Evolutionary conservation across 53 echinoderm and acorn worm species (phyloP).

Genomic region (Stichopus horrens): DNA sequence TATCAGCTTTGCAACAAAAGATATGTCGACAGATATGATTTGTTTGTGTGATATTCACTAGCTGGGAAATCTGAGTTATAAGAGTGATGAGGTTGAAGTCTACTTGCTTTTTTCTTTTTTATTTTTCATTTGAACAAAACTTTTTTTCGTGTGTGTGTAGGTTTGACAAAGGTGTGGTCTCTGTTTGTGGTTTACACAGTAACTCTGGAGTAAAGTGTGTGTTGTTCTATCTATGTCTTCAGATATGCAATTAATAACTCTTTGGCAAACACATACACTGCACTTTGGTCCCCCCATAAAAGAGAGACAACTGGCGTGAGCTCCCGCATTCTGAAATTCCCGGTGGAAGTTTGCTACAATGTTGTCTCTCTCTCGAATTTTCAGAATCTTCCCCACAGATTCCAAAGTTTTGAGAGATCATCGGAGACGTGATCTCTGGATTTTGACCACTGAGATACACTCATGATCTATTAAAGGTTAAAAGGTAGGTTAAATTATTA

Average conservation of each 20-base stretch:
- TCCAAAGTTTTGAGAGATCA: no score
- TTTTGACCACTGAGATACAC: no score
- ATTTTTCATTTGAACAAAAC: not conserved
- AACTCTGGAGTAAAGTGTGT: not conserved
- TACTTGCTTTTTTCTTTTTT: not conserved
- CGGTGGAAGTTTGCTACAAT: no score
- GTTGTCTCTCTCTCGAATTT: no score
- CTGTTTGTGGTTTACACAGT: not conserved
- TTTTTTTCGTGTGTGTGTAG: not conserved
- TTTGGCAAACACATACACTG: not conserved
- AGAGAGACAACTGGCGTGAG: no score
- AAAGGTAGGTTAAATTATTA: no score
- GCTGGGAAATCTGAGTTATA: not conserved
- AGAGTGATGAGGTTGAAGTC: not conserved
- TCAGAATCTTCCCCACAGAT: no score
- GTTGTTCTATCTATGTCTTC: not conserved
- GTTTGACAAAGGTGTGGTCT: not conserved
- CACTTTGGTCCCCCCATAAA: not conserved
- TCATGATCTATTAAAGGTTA: no score
- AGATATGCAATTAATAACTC: not conserved
- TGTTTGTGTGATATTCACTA: not conserved
- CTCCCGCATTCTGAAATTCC: no score
- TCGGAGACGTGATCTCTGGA: no score
- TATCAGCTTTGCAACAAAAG: not conserved
- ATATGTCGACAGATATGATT: not conserved